A percentile compares a stretch with the other conserved stretches of the same genome.
These are phyloP conservation scores for Limnephilus marmoratus DNA, from an alignment of 2,888 invertebrate genomes.

Conservation along the genomic window DNA sequence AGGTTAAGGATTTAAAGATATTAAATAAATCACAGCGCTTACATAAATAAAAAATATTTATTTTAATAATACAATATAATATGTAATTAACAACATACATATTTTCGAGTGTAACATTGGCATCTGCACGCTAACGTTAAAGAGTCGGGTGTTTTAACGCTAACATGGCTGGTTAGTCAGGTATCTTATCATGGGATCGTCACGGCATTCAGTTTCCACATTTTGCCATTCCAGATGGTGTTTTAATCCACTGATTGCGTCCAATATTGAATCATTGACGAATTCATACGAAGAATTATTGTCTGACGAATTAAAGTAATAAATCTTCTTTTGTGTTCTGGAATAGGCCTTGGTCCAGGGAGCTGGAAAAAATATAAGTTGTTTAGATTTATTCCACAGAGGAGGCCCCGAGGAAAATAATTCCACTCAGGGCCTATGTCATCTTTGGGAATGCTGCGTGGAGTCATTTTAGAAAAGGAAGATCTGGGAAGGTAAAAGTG, in stretches of 20 bases:
- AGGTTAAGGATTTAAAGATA: neutral
- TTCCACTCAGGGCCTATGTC: too few relatives aligned
- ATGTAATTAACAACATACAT: neutral
- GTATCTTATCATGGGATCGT: conserved; percentile 24
- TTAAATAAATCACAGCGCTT: neutral
- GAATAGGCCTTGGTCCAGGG: conserved; percentile 59
- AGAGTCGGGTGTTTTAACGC: neutral
- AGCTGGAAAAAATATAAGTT: conserved; percentile 50
- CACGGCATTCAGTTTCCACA: conserved; percentile 17
- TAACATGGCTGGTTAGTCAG: conserved; percentile 23
- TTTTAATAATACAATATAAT: conserved; percentile 22
- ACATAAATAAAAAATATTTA: conserved; percentile 27
- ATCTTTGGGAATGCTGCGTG: too few relatives aligned
- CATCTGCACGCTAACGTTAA: neutral
- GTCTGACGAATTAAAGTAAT: conserved; percentile 47
- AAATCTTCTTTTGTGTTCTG: conserved; percentile 35
- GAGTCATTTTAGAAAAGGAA: too few relatives aligned
- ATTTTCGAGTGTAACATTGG: neutral
- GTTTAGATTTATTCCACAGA: too few relatives aligned
- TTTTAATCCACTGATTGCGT: conserved; percentile 44
- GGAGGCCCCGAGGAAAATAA: too few relatives aligned
- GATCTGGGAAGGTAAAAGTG: too few relatives aligned
- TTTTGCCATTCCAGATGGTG: conserved; percentile 42
- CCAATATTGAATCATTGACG: neutral
- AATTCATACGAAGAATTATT: conserved; percentile 33